Conservation (phyloP, 2,888 invertebrate genomes). For the Hoplodrina blanda region DNA sequence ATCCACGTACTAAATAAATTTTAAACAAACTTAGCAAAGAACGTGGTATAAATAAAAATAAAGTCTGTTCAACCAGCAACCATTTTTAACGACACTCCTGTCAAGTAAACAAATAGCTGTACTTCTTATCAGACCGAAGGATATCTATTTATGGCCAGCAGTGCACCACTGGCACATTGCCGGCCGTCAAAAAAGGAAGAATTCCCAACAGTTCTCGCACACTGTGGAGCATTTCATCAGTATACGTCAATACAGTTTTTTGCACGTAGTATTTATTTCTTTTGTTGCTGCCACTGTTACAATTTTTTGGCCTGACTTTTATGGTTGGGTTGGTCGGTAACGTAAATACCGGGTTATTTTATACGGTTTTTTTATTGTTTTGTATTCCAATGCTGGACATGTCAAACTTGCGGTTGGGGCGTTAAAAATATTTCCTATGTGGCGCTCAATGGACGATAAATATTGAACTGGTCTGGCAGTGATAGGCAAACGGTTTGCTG, state of each 20-base stretch:
- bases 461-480: slow-evolving; percentile 39
- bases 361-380: slow-evolving; percentile 43
- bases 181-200: slow-evolving; percentile 40
- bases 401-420: slow-evolving; percentile 57
- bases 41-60: slow-evolving; percentile 46
- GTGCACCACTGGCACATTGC: slow-evolving; percentile 40
- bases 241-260: slow-evolving; percentile 61
- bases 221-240: slow-evolving; percentile 60
- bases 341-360: slow-evolving; percentile 57
- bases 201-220: slow-evolving; percentile 39
- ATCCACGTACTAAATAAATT: slow-evolving; percentile 49
- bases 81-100: slow-evolving; percentile 21
- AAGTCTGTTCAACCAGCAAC: slow-evolving; percentile 1
- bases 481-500: slow-evolving; percentile 42
- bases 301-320: slow-evolving; percentile 63
- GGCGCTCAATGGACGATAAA: slow-evolving; percentile 55
- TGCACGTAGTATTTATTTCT: slow-evolving; percentile 60
- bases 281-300: slow-evolving; percentile 56
- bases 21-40: slow-evolving; percentile 24
- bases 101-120: slow-evolving; percentile 36
- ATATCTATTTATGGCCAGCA: slow-evolving; percentile 20
- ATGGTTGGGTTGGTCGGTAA: slow-evolving; percentile 55
- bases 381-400: slow-evolving; percentile 55
- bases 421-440: slow-evolving; percentile 56
- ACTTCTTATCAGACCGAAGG: slow-evolving; percentile 11